Base-by-base conservation (phyloP, 1,140 invertebrate genomes). In the Temnothorax longispinosus region DNA sequence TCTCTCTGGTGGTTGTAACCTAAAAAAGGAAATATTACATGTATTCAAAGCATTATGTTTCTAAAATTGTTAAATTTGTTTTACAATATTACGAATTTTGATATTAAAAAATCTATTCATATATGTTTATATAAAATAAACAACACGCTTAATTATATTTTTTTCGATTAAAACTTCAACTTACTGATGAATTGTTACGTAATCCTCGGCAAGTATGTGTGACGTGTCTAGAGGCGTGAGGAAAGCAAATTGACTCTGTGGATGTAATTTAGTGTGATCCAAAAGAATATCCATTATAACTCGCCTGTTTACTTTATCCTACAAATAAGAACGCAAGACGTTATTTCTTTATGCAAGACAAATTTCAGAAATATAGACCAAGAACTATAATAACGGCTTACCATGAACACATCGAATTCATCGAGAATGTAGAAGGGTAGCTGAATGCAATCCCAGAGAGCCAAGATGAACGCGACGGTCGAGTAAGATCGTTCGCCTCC, bases 401-500 rank as follows among this genome's bases (percentile, higher is more conserved):
- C 99, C 98, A 99, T 99, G 94, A 99, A 99, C 0, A 99, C 99
- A 94, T 99, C 99, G 95, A 99, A 99, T 96, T 99, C 99, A 94
- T 99, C 99, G 60, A 99, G 96, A 93, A 99, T 99, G 93, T 98
- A 98, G 94, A 99, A 99, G 0, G 99, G 99, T 85, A 98, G 96
- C 87, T 98, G 97, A 91, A 98, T 97, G 74, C 97, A 97, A 60
- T 98, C 97, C 99, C 99, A 99, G 15, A 99, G 95, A 3, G 99
- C 97, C 91, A 99, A 96, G 82, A 99, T 97, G 92, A 99, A 99
- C 27, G 98, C 98, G 10, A 99, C 97, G 0, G 99, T 99, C 0
- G 98, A 97, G 95, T 98, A 99, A 5, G 99, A 99, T 58, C 98
- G 96, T 96, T 99, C 99, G 10, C 99, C 99, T 62, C 99, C 99